Base-by-base conservation (phyloP, 2,113 vertebrate genomes). In the Vulpes vulpes region DNA sequence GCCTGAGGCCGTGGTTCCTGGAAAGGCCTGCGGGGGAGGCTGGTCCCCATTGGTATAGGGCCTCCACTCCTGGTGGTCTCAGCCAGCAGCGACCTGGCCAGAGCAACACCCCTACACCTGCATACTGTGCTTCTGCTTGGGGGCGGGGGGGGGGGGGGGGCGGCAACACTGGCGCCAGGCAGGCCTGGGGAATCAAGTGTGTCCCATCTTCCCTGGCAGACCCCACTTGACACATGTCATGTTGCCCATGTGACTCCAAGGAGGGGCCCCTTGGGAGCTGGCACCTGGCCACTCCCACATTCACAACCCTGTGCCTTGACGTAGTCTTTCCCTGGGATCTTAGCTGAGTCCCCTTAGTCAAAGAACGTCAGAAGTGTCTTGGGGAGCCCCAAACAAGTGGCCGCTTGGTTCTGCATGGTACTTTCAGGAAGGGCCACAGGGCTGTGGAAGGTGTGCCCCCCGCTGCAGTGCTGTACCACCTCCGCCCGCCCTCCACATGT, bases 21-120 rank as follows among this genome's bases (percentile, higher is more conserved):
- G 32, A 8, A 8, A 69, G 65, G 65, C 65, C 65, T 17, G 65
- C 16, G 3, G 64, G 64, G 65, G 19, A 8, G 32, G 65, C 32
- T 17, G 57, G 65, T 43, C 43, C 43, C 43, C 43, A 43, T 1
- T 43, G 7, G 43, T 43, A 43, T 43, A 43, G 43, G 43, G 43
- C 43, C 43, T 43, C 43, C 43, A 43, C 43, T 43, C 43, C 43
- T 69, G 32, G 16, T 35, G 32, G 1, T 69, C 17, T 69, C 32
- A 0, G 17, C 32, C 32, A 19, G 4, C 32, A 20, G 67, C 20
- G 0, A 1, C 16, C 32, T 2, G 16, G 67, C 15, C 14, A 30
- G 27, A 65, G 12, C 64, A 4, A 30, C 27, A 15, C 27, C 64
- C 64, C 64, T 65, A 30, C 27, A 27, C 30, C 43, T 43, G 43